A percentile compares a stretch with the other conserved stretches of the same genome.
Evolutionary conservation across 2,888 invertebrate species (phyloP).

Genomic region (Pomacea canaliculata): DNA sequence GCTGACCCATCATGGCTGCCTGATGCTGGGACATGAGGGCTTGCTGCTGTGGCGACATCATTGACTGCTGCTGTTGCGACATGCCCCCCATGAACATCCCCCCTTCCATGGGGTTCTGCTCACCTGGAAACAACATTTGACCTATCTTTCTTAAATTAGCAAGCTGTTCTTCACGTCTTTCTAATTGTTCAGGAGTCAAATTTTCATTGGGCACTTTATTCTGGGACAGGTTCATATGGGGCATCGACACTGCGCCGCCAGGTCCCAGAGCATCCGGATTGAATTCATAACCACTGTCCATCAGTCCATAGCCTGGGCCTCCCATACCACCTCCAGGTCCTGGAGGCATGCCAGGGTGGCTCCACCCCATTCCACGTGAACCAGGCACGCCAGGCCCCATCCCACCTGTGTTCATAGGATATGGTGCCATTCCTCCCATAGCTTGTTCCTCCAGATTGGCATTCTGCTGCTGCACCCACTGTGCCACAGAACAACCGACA

Average conservation of each 20-base stretch:
- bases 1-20: slow-evolving; percentile 38
- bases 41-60: slow-evolving; percentile 27
- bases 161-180: slow-evolving; percentile 92
- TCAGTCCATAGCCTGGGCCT: slow-evolving; percentile 25
- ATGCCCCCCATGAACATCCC: slow-evolving; percentile 35
- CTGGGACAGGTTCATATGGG: slow-evolving; percentile 54
- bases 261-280: slow-evolving; percentile 25
- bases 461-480: slow-evolving; percentile 68
- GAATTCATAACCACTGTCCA: slow-evolving; percentile 27
- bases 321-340: slow-evolving; percentile 11
- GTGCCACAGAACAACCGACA: slow-evolving; percentile 55
- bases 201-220: slow-evolving; percentile 78
- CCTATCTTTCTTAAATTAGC: slow-evolving; percentile 79
- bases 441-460: slow-evolving; percentile 58
- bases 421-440: slow-evolving; percentile 41
- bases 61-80: slow-evolving; percentile 30
- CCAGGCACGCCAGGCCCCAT: slow-evolving; percentile 31
- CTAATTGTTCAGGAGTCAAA: slow-evolving; percentile 93
- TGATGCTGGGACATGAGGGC: slow-evolving; percentile 41
- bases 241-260: slow-evolving; percentile 28
- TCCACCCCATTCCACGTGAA: slow-evolving; percentile 40
- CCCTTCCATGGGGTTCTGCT: slow-evolving; percentile 32
- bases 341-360: slow-evolving; percentile 23
- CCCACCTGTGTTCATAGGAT: slow-evolving; percentile 39
- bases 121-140: slow-evolving; percentile 89